Conservation (phyloP, 2,113 vertebrate genomes). For the Oenanthe oenanthe region DNA sequence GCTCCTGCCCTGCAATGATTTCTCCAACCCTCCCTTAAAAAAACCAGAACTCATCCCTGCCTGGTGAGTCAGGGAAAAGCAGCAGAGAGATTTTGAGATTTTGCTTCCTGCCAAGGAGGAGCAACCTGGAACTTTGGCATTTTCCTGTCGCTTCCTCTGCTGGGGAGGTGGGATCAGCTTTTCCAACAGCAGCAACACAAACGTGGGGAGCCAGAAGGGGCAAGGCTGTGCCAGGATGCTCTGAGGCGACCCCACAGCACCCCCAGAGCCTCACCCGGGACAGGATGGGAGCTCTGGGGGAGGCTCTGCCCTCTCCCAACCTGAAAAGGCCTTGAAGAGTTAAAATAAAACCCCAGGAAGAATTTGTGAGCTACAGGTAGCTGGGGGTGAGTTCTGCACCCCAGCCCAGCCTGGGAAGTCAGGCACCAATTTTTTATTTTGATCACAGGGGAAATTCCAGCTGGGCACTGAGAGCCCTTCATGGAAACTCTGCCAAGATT, state of each 20-base stretch:
- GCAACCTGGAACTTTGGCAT: neutral
- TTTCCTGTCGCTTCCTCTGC: neutral
- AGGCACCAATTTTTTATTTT: neutral
- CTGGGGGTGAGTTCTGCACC: neutral
- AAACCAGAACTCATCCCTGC: neutral
- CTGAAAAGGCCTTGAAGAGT: neutral
- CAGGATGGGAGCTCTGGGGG: neutral
- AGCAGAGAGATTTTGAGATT: neutral
- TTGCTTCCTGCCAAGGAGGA: neutral
- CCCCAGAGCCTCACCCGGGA: neutral
- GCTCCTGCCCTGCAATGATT: neutral
- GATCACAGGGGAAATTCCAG: neutral
- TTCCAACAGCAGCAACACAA: neutral
- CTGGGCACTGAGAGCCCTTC: neutral
- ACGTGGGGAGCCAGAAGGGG: accelerated
- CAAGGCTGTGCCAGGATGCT: neutral
- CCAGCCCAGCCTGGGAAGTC: neutral
- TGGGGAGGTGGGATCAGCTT: neutral
- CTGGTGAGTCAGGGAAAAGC: neutral
- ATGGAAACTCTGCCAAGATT: neutral
- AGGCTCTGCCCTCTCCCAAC: neutral
- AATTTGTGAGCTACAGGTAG: neutral
- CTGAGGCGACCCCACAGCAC: neutral
- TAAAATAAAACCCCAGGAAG: neutral
- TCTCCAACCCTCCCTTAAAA: neutral